Evolutionary conservation across 2,797 vertebrate species (phyloP), one percentile per base, ranked within the genome.

Genomic region (Myripristis murdjan): DNA sequence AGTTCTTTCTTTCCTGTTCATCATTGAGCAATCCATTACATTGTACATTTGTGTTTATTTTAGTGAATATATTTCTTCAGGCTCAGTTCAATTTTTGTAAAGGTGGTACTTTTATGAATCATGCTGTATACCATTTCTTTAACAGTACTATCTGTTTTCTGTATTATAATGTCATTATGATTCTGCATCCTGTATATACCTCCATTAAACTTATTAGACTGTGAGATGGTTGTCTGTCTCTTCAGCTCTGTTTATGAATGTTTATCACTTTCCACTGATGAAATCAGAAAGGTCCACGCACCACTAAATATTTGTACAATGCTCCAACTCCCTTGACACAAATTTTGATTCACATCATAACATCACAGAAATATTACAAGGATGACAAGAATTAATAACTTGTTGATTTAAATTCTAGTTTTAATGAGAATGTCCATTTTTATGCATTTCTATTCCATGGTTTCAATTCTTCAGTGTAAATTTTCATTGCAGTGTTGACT

Each of bases 151-250:
- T n/a, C n/a, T n/a, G 33, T 49, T 18, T 44, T 59, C 41, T 77
- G 68, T 80, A 54, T 47, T 24, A 8, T 43, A 44, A 23, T 16
- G 5, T 44, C 22, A 44, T 43, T 33, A n/a, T 26, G 26, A 16
- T n/a, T 53, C 43, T n/a, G n/a, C 35, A 41, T 64, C 6, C 35
- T 52, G 15, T 64, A 26, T 57, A 55, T 55, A 75, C 49, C 28
- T 55, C 73, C 3, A 87, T 76, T 82, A 88, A 82, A 78, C n/a
- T 59, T 43, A 20, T 43, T 46, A 41, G 53, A 83, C 75, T 82
- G 47, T 73, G 23, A 66, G 24, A 66, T 39, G 18, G 22, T 4
- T 62, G 7, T 54, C 5, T 59, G 9, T 57, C 61, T 16, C 12
- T 2, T 60, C 9, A n/a, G 18, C 1, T 58, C 48, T 59, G 1